Base-by-base conservation (phyloP, 2,888 invertebrate species). In the Thyatira batis region DNA sequence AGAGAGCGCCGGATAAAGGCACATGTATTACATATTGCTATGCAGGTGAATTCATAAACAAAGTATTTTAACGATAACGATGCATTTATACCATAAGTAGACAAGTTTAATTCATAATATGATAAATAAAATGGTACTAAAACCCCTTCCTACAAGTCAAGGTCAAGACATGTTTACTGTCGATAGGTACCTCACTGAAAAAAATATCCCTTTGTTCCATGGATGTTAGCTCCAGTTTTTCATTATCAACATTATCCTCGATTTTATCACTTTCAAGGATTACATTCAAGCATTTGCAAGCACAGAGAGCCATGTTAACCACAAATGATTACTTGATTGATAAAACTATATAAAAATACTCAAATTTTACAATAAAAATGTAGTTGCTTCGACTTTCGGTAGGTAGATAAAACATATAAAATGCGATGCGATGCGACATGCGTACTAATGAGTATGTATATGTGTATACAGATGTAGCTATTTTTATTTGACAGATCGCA, bases 221-320 rank as follows among this genome's bases (percentile, higher is more conserved):
- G 63, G 91, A 84, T 75, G 92, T 87, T 76, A 95, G 80, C 73
- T 93, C 92, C 77, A 94, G 81, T 77, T 92, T 92, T 66, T 90
- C 92, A 69, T 92, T 78, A 76, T 92, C 93, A 75, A 93, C 85
- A 80, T 92, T 89, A 71, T 92, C 92, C 77, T 94, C 91, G 72
- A 88, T 78, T 81, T 92, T 92, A 77, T 93, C 93, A 76, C 94
- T 90, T 84, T 94, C 94, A 69, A 95, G 92, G 68, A 92, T 90
- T 71, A 95, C 93, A 89, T 96, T 96, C 76, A 96, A 87, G 87
- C 96, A 96, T 92, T 95, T 95, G 90, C 96, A 96, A 77, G 95
- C 93, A 81, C 81, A 90, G 75, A 91, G 82, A 85, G 94, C 89
- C 93, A 94, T 93, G 73, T 73, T 90, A 61, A 65, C 60, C 64